phyloP scores from a whole-genome alignment of 2,797 vertebrate species.

The Zalophus californianus region DNA sequence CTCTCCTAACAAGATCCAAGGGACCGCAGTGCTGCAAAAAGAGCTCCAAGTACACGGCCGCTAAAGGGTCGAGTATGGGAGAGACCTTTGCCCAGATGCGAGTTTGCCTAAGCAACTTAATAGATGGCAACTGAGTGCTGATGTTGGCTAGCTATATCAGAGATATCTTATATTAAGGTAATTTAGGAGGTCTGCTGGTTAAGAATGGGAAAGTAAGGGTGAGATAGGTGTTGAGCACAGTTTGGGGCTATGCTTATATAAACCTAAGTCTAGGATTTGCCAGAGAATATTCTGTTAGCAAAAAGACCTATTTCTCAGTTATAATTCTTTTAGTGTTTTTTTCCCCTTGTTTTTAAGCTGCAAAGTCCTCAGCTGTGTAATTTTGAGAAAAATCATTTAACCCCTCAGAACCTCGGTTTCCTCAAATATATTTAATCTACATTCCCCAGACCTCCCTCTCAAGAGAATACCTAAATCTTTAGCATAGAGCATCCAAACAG shows the following conservation, averaged over 20 bases:
- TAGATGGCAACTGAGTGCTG: not conserved
- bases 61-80: not conserved
- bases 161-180: not conserved
- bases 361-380: not conserved
- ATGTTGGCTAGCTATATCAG: not conserved
- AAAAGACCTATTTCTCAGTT: not conserved
- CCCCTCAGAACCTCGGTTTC: not conserved
- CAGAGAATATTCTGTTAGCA: not conserved
- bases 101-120: not conserved
- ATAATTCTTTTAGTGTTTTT: not conserved
- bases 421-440: not conserved
- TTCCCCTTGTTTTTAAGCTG: not conserved
- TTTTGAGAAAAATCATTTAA: conserved; percentile 25
- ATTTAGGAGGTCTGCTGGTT: not conserved
- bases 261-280: not conserved
- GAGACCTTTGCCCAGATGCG: not conserved
- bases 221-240: not conserved
- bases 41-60: accelerated
- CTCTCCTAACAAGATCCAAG: not conserved
- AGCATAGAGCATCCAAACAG: not conserved
- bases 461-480: not conserved
- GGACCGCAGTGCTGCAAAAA: not conserved
- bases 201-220: not conserved
- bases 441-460: not conserved
- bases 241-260: not conserved